Percentiles rank a stretch among this genome's conserved stretches.
These are phyloP conservation scores for Osmerus eperlanus DNA, from an alignment of 2,113 vertebrate genomes.

Conservation along the genomic window DNA sequence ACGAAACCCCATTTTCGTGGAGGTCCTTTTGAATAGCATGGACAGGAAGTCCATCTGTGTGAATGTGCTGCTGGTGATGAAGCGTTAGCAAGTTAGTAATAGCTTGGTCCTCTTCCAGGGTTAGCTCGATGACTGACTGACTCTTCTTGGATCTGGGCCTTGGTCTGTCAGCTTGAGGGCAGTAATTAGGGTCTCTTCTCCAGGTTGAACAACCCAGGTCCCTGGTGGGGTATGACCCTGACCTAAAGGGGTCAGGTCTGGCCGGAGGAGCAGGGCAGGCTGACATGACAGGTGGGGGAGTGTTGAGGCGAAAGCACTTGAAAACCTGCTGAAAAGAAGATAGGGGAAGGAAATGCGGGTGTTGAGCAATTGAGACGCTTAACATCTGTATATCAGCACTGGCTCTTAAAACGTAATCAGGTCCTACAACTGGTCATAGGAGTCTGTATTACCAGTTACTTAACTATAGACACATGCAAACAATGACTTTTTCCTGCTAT, in stretches of 20 bases:
- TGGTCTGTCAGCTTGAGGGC: too few relatives aligned
- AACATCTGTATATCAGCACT: neutral
- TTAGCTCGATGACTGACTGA: slow-evolving; percentile 30
- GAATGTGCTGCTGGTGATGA: neutral
- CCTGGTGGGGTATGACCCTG: slow-evolving; percentile 23
- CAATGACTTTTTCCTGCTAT: neutral
- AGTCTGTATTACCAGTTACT: neutral
- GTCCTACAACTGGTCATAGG: neutral
- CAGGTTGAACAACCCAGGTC: slow-evolving; percentile 43
- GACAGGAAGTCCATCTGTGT: neutral
- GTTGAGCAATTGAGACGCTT: neutral
- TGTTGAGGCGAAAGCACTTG: slow-evolving; percentile 32
- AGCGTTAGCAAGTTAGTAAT: slow-evolving; percentile 35
- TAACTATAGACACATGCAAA: neutral
- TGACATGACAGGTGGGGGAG: slow-evolving; percentile 37
- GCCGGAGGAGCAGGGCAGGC: slow-evolving; percentile 24
- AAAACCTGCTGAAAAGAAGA: slow-evolving; percentile 17
- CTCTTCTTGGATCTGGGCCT: neutral
- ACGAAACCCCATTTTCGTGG: neutral
- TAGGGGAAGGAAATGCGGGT: neutral
- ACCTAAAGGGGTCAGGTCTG: slow-evolving; percentile 50
- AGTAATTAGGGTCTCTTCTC: neutral
- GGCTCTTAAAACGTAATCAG: neutral
- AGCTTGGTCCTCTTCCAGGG: slow-evolving; percentile 32
- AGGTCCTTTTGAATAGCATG: neutral